Percentiles rank a stretch among this genome's conserved stretches.
Conservation (phyloP, 2,113 vertebrate species). For the Meles meles region DNA sequence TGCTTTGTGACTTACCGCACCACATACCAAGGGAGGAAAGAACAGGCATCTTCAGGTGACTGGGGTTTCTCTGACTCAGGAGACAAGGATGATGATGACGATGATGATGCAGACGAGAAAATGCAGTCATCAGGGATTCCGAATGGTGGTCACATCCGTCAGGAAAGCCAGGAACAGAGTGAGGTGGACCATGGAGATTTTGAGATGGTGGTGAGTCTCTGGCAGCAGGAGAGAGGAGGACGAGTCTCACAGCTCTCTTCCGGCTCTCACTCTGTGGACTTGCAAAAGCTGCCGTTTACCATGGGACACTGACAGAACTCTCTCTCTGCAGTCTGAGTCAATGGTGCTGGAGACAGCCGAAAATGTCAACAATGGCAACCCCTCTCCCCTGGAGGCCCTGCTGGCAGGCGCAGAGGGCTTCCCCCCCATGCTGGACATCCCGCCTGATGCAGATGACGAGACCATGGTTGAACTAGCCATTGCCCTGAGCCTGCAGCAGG, state of each 20-base stretch:
- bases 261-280: background rate
- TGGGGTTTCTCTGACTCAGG: conserved; percentile 81
- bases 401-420: conserved; percentile 98
- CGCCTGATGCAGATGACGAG: conserved; percentile 98
- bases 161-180: conserved; percentile 95
- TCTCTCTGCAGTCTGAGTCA: conserved; percentile 90
- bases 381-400: conserved; percentile 96
- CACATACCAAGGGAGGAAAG: background rate
- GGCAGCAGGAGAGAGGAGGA: background rate
- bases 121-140: conserved; percentile 93
- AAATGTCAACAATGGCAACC: conserved; percentile 97
- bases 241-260: background rate
- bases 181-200: conserved; percentile 99
- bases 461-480: conserved; percentile 99
- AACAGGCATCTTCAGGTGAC: conserved; percentile 26
- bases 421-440: conserved; percentile 98
- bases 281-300: background rate
- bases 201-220: conserved; percentile 96
- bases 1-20: background rate
- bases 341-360: conserved; percentile 98
- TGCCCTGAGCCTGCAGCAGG: conserved; percentile 97
- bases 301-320: conserved; percentile 46
- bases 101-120: conserved; percentile 96
- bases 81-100: conserved; percentile 98
- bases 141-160: conserved; percentile 89